phyloP scores from a whole-genome alignment of 2,888 invertebrate species.

The Spodoptera picta region DNA sequence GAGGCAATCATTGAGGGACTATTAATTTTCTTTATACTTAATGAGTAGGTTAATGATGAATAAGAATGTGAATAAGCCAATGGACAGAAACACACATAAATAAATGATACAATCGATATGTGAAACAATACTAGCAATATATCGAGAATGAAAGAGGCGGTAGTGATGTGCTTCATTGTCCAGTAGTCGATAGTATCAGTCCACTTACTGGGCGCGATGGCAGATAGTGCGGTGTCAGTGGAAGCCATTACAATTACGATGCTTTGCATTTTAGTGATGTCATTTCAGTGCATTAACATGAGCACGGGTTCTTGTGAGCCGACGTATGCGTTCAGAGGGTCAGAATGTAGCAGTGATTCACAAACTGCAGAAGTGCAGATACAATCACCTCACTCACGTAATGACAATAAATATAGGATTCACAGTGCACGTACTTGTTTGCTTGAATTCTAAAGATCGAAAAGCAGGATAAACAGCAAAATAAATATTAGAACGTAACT shows the following conservation, averaged over 20 bases:
- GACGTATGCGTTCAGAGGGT: slow-evolving; percentile 30
- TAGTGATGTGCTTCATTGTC: slow-evolving; percentile 58
- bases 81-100: slow-evolving; percentile 55
- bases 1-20: slow-evolving; percentile 36
- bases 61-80: slow-evolving; percentile 44
- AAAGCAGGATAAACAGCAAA: too few species aligned
- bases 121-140: slow-evolving; percentile 52
- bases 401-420: slow-evolving; percentile 8
- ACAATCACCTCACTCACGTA: slow-evolving; percentile 14
- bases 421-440: not conserved
- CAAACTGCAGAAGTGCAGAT: slow-evolving; percentile 35
- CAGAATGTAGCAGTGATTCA: slow-evolving; percentile 26
- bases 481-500: too few species aligned
- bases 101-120: slow-evolving; percentile 56
- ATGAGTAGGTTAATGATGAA: slow-evolving; percentile 48
- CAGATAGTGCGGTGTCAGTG: slow-evolving; percentile 60
- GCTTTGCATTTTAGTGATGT: slow-evolving; percentile 52
- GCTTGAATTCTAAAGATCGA: not conserved
- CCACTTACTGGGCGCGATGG: slow-evolving; percentile 53
- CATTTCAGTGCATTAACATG: slow-evolving; percentile 53
- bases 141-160: slow-evolving; percentile 47
- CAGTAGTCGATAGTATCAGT: slow-evolving; percentile 61
- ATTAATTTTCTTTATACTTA: slow-evolving; percentile 53
- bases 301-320: slow-evolving; percentile 18
- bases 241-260: slow-evolving; percentile 61